Percentiles rank a stretch among this genome's conserved stretches.
These are phyloP conservation scores for Amphiprion ocellaris DNA, from an alignment of 2,113 vertebrate genomes.

Conservation along the genomic window DNA sequence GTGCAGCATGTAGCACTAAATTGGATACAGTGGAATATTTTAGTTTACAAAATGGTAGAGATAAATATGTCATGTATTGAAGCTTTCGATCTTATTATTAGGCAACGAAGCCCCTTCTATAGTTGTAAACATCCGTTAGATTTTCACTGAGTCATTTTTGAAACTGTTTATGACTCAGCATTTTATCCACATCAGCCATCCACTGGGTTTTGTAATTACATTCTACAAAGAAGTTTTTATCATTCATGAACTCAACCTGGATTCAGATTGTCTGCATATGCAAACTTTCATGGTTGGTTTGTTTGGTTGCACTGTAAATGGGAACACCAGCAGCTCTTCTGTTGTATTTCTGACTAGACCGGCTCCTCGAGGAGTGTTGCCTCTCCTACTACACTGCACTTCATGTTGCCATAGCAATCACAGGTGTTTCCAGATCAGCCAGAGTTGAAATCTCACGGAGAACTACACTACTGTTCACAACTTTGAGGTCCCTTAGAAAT, in stretches of 20 bases:
- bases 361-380: background rate
- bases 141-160: background rate
- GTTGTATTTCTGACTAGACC: conserved; percentile 3
- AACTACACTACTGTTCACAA: background rate
- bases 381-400: background rate
- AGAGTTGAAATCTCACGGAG: background rate
- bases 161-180: background rate
- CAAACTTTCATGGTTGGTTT: background rate
- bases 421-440: conserved; percentile 10
- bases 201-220: background rate
- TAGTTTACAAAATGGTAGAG: background rate
- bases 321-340: conserved; percentile 11
- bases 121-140: background rate
- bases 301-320: conserved; percentile 11
- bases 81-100: background rate
- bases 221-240: background rate
- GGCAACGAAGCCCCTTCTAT: background rate
- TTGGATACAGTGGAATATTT: background rate
- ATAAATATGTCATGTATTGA: background rate
- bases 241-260: background rate
- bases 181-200: too few species aligned
- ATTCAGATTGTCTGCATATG: background rate
- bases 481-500: too few species aligned
- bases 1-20: background rate
- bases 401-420: conserved; percentile 25